Base-by-base conservation (phyloP, 2,113 vertebrate species). In the Speoplatyrhinus poulsoni region DNA sequence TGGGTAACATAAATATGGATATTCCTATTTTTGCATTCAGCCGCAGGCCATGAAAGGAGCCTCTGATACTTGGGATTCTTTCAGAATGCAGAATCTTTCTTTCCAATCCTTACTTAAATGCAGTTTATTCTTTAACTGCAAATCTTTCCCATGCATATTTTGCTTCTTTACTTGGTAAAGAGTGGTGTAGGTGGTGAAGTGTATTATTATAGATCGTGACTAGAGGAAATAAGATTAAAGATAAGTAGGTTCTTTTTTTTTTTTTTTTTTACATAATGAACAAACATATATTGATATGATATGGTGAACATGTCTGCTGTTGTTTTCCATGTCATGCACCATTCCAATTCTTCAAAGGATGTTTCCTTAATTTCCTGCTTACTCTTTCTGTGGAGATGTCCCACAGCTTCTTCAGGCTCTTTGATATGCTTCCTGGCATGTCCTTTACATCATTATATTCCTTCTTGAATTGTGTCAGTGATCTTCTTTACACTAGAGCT, bases 401-500 rank as follows among this genome's bases (percentile, higher is more conserved):
- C 7, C 67, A 60, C 49, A 9, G 26, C 52, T 9, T 32, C 8
- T 72, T 76, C 26, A 72, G 41, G 36, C 2, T 7, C 15, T 48
- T 72, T 65, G 62, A 6, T 50, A 3, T 55, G 62, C 9, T 54
- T 52, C 73, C 7, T 41, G n/a, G 12, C 60, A 65, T 68, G 13
- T 50, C 26, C 52, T 50, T 33, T 8, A 5, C n/a, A 54, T 36
- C 57, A 55, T 13, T 15, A 3, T 12, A 36, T 36, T 2, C 41
- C 59, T 13, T 70, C 61, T 79, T 65, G 7, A 36, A 41, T 60
- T 2, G 13, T 16, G 1, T 53, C 63, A 9, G 36, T 41, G 65
- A 32, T 17, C 46, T 15, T 46, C 66, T 62, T 4, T 9, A 9
- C 58, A 12, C 8, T 33, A 60, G 15, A 46, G 54, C 52, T 73